phyloP scores from a whole-genome alignment of 2,797 vertebrate species.

The Coregonus ussuriensis region DNA sequence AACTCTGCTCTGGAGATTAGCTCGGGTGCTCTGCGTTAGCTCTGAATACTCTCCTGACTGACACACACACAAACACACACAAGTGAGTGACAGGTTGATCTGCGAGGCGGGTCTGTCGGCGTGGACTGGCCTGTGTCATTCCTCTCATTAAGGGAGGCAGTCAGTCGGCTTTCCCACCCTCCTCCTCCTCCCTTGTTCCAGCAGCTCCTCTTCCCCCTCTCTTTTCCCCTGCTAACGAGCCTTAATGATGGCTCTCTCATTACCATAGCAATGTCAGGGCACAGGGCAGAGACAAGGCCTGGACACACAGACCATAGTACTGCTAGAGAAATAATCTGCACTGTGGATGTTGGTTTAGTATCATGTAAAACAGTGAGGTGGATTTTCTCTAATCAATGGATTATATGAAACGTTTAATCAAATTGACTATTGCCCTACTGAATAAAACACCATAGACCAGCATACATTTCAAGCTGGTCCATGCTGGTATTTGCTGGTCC shows the following conservation, averaged over 20 bases:
- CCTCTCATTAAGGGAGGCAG: conserved; percentile 41
- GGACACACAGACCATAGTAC: background rate
- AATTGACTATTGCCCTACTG: too few species aligned
- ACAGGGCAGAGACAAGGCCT: background rate
- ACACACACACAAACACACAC: background rate
- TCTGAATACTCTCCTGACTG: background rate
- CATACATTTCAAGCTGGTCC: too few species aligned
- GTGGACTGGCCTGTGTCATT: conserved; percentile 52
- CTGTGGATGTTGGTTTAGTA: background rate
- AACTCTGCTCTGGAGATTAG: conserved; percentile 10
- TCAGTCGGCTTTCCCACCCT: background rate
- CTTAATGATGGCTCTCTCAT: conserved; percentile 25
- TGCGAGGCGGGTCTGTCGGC: conserved; percentile 39
- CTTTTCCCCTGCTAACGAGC: background rate
- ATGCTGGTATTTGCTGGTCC: too few species aligned
- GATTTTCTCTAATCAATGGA: too few species aligned
- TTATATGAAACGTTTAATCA: too few species aligned
- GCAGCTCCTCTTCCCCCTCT: background rate
- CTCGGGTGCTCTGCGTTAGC: conserved; percentile 2
- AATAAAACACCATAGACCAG: too few species aligned
- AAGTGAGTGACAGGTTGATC: conserved; percentile 43
- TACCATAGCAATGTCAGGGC: conserved; percentile 13
- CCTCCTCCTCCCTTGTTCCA: background rate
- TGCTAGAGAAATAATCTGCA: background rate
- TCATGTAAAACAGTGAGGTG: too few species aligned